phyloP scores from a whole-genome alignment of 2,888 invertebrate species.

The Pseudanteris insignis region DNA sequence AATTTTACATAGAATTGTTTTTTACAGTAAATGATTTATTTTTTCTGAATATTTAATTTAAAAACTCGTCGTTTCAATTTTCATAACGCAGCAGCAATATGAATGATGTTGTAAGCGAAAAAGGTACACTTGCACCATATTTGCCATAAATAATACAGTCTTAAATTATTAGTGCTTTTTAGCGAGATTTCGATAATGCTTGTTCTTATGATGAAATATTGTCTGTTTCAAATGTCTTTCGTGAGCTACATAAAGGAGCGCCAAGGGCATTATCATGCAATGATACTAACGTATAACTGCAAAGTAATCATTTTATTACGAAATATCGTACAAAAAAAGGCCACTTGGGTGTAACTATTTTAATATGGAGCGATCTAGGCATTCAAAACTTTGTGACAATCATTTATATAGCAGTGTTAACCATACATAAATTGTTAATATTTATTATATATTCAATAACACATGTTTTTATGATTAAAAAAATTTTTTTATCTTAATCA shows the following conservation, averaged over 20 bases:
- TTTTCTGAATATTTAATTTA: no score
- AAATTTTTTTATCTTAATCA: no score
- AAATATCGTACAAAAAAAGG: conserved; percentile 45
- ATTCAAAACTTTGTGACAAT: no score
- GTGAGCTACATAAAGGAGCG: conserved; percentile 46
- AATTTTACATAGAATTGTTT: no score
- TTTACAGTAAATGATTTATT: no score
- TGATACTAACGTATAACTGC: conserved; percentile 43
- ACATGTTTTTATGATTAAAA: no score
- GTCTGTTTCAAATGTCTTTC: conserved; percentile 41
- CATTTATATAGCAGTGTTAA: no score
- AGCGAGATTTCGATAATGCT: conserved; percentile 44
- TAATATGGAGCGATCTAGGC: no score
- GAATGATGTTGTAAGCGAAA: conserved; percentile 30
- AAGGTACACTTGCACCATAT: conserved; percentile 32
- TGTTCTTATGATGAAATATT: conserved; percentile 39
- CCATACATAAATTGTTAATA: no score
- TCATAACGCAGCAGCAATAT: conserved; percentile 25
- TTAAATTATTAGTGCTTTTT: conserved; percentile 44
- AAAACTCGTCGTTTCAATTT: conserved; percentile 23
- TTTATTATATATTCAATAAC: no score
- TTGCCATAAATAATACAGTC: conserved; percentile 33
- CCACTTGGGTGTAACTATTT: conserved; percentile 21
- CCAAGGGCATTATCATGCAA: conserved; percentile 47
- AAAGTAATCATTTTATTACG: conserved; percentile 44